phyloP scores from a whole-genome alignment of 1,140 invertebrate species.

The Cydia strobilella region DNA sequence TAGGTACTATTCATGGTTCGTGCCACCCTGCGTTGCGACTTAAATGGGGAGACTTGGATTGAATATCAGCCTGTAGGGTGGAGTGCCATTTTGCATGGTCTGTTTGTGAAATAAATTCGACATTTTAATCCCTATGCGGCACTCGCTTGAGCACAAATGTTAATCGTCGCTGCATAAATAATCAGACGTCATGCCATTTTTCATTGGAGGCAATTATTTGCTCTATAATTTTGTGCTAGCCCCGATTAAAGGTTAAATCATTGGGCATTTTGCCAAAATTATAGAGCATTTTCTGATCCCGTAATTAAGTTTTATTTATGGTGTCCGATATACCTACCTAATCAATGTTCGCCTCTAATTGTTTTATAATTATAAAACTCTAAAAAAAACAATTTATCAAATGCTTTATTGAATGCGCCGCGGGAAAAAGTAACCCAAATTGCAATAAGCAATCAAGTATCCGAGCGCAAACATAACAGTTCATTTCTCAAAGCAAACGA shows the following conservation, averaged over 20 bases:
- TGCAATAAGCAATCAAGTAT: conserved; percentile 57
- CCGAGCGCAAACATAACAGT: conserved; percentile 50
- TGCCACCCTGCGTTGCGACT: conserved; percentile 10
- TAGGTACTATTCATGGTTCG: conserved; percentile 19
- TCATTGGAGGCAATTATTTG: neutral
- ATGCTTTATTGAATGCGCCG: conserved; percentile 34
- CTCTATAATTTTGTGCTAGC: neutral
- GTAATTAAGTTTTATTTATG: neutral
- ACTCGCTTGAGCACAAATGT: conserved; percentile 9
- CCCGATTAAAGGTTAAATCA: conserved; percentile 4
- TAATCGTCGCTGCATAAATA: conserved; percentile 31
- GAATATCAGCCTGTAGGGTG: conserved; percentile 18
- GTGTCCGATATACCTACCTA: neutral
- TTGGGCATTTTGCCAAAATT: conserved; percentile 4
- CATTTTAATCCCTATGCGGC: conserved; percentile 23
- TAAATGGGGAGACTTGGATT: conserved; percentile 22
- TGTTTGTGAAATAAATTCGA: conserved; percentile 27
- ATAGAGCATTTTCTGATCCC: neutral
- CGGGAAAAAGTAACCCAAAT: conserved; percentile 54
- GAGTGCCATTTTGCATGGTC: conserved; percentile 28
- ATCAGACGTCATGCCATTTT: conserved; percentile 22
- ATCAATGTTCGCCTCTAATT: neutral
- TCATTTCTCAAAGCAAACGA: conserved; percentile 66
- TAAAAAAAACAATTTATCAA: conserved; percentile 37
- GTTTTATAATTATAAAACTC: neutral